Percentiles rank a stretch among this genome's conserved stretches.
Conservation (phyloP, 2,113 vertebrate species). For the Anolis sagrei region DNA sequence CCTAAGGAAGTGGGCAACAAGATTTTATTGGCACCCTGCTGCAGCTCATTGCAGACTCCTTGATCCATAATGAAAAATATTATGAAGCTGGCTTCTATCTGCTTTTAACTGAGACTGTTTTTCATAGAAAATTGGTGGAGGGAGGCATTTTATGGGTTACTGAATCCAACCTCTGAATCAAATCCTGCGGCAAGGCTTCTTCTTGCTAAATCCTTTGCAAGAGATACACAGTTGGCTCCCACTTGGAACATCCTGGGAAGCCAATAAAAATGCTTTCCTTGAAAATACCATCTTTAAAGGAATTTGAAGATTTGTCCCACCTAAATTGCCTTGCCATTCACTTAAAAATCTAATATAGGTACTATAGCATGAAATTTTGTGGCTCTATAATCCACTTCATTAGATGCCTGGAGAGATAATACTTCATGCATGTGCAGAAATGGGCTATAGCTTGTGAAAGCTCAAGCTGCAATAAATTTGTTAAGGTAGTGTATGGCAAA, state of each 20-base stretch:
- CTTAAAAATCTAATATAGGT: too few relatives aligned
- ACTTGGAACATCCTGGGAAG: neutral
- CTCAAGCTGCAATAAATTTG: too few relatives aligned
- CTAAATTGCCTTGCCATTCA: neutral
- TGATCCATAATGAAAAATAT: constrained; percentile 38
- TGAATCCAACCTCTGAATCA: neutral
- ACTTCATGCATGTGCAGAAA: too few relatives aligned
- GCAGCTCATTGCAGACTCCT: constrained; percentile 53
- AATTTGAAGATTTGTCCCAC: neutral
- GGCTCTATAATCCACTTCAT: too few relatives aligned
- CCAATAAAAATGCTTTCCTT: neutral
- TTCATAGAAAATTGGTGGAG: constrained; percentile 13
- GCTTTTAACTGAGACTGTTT: constrained; percentile 20
- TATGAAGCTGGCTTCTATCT: constrained; percentile 31
- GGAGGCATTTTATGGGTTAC: neutral
- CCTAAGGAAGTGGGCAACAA: constrained; percentile 30
- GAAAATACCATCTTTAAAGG: neutral
- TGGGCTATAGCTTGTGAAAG: too few relatives aligned
- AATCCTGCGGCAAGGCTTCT: neutral
- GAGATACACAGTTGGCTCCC: neutral
- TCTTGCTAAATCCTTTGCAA: neutral
- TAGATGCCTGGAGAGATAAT: too few relatives aligned
- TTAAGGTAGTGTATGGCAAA: too few relatives aligned
- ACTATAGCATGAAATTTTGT: too few relatives aligned
- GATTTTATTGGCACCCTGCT: constrained; percentile 21